Base-by-base conservation (phyloP, 2,888 invertebrate species). In the Gasteruption jaculator region DNA sequence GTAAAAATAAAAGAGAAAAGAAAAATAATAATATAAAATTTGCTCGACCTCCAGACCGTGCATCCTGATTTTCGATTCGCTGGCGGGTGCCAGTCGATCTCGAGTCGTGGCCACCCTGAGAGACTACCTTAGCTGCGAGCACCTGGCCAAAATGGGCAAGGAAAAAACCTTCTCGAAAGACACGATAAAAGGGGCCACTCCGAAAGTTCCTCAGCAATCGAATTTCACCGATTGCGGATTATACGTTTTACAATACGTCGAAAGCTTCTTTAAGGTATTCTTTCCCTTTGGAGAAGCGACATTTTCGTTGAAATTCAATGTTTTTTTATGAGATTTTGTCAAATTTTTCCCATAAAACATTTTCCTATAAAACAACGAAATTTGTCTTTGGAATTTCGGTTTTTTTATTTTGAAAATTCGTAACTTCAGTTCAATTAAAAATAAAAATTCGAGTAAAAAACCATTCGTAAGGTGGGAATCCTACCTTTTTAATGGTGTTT, bases 221-320 rank as follows among this genome's bases (percentile, higher is more conserved):
- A 99, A 99, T 75, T 93, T 86, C 65, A 91, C 89, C 26, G 99
- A 99, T 71, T 99, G 99, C 73, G 99, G 99, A 1, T 75, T 97
- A 10, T 99, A 89, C 72, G 76, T 97, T 44, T 74, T 99, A 39
- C 94, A 97, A 69, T 99, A 95, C 76, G 93, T 92, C 4, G 96
- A 99, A 73, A 87, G 87, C 46, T 96, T 99, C 74, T 94, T 95
- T 71, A 81, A 84, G 77, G 90, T 88, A 69, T n/a, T n/a, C n/a
- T n/a, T n/a, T 64, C 60, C 58, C 21, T 19, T 25, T 20, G n/a
- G 4, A 18, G n/a, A 5, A n/a, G 6, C 14, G 16, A 10, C 18
- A n/a, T 31, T 5, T 16, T 18, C 11, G 6, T 16, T 22, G 11
- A 11, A 14, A 34, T 21, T 30, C 18, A 31, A n/a, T n/a, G n/a